Base-by-base conservation (phyloP, 2,797 vertebrate genomes). In the Cuniculus paca region DNA sequence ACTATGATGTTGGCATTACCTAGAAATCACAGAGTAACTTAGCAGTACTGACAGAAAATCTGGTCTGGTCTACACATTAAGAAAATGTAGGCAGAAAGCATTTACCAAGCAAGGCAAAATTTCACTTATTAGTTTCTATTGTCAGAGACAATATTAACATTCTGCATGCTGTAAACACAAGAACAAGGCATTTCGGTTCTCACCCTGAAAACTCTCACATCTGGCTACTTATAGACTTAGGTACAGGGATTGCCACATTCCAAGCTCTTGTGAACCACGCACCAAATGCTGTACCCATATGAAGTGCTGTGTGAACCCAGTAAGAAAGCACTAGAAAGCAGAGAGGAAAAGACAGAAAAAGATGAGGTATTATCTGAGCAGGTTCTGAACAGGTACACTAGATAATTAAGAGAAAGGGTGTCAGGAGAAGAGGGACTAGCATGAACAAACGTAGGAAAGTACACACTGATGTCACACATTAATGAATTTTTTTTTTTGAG, bases 41-140 rank as follows among this genome's bases (percentile, higher is more conserved):
- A 42, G n/a, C 70, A 85, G 52, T 72, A 34, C 50, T n/a, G 56
- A 14, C 75, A 90, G 58, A 96, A 92, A 88, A 90, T 42, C 17
- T n/a, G 78, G 48, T 56, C 58, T 68, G 7, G 54, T 86, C 90
- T 92, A 85, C 13, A 84, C 36, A 31, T 65, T 77, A 95, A 91
- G 48, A 85, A 95, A 91, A 93, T 14, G 12, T 36, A 95, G 42
- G 45, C 50, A 89, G 36, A 36, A 93, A 81, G n/a, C 34, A 95
- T 39, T 82, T 92, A 50, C 6, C 42, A 92, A 36, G 45, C 60
- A 95, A 68, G 61, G 8, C 63, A 36, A 94, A 74, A 86, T 13
- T 39, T 89, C 48, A 63, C 72, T 61, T n/a, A 80, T 77, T 63
- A 77, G 34, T 88, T 77, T 90, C n/a, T 89, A 26, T 8, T 36